Conservation (phyloP, 1,140 invertebrate species). For the Zelostemma sp. region DNA sequence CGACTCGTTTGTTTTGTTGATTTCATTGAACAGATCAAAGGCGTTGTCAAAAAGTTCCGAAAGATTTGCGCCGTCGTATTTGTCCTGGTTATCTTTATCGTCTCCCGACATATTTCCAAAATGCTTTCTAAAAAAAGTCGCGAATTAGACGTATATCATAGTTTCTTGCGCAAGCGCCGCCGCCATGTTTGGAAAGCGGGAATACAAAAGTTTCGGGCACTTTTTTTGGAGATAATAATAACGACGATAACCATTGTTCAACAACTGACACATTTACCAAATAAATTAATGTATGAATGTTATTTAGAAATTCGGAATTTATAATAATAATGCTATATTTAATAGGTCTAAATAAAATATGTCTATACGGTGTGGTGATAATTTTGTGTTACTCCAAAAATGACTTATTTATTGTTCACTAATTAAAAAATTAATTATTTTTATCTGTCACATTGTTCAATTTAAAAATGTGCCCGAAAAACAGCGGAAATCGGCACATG, state of each 20-base stretch:
- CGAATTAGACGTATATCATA: not conserved
- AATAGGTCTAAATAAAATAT: no score
- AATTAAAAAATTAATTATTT: no score
- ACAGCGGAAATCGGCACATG: no score
- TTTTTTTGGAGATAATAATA: not conserved
- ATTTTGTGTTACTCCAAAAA: not conserved
- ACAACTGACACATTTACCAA: no score
- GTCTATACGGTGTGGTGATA: no score
- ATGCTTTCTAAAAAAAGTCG: not conserved
- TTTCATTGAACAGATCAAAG: slow-evolving; percentile 72
- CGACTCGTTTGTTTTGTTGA: slow-evolving; percentile 72
- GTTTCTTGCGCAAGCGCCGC: not conserved
- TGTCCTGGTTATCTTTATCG: slow-evolving; percentile 4
- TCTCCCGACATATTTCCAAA: slow-evolving; percentile 21
- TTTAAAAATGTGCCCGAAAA: no score
- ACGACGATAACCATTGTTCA: no score
- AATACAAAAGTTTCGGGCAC: not conserved
- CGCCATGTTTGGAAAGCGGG: not conserved
- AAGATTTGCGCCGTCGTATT: slow-evolving; percentile 54
- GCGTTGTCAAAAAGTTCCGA: slow-evolving; percentile 75
- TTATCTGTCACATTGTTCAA: no score
- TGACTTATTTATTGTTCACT: no score
- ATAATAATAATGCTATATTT: no score
- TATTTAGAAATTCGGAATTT: no score
- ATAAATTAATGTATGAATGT: no score